Conservation (phyloP, 2,797 vertebrate species). For the Coluber constrictor region DNA sequence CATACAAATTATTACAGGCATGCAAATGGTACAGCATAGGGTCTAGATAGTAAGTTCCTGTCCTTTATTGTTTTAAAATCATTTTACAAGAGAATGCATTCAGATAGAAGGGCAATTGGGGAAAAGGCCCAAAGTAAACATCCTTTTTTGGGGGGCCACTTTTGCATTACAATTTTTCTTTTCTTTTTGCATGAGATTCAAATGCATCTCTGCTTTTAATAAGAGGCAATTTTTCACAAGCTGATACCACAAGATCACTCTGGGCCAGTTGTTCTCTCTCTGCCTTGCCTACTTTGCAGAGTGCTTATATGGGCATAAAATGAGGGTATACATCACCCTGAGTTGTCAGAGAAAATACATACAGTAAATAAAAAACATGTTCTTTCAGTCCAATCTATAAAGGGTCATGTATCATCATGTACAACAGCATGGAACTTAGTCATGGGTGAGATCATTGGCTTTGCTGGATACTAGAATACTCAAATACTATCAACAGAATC, state of each 20-base stretch:
- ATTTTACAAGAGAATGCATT: not conserved
- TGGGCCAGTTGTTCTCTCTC: not conserved
- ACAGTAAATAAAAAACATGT: not conserved
- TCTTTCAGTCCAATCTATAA: not conserved
- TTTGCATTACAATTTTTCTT: not conserved
- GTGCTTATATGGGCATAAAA: not conserved
- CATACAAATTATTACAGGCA: not conserved
- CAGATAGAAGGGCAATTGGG: not conserved
- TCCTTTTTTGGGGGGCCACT: not conserved
- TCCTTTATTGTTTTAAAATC: not conserved
- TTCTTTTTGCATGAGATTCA: not conserved
- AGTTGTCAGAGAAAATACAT: not conserved
- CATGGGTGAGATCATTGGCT: not conserved
- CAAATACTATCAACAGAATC: not conserved
- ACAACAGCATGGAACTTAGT: not conserved
- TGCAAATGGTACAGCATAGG: not conserved
- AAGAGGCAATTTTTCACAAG: not conserved
- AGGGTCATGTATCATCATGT: not conserved
- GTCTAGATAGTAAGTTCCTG: not conserved
- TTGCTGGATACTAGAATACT: not conserved
- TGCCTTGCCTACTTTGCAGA: not conserved
- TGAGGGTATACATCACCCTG: not conserved
- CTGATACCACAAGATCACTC: not conserved
- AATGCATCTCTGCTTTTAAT: not conserved
- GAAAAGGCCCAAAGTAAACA: not conserved